phyloP scores from a whole-genome alignment of 92 coral and sea anemone species.

The Umimayanthus chanpuru region DNA sequence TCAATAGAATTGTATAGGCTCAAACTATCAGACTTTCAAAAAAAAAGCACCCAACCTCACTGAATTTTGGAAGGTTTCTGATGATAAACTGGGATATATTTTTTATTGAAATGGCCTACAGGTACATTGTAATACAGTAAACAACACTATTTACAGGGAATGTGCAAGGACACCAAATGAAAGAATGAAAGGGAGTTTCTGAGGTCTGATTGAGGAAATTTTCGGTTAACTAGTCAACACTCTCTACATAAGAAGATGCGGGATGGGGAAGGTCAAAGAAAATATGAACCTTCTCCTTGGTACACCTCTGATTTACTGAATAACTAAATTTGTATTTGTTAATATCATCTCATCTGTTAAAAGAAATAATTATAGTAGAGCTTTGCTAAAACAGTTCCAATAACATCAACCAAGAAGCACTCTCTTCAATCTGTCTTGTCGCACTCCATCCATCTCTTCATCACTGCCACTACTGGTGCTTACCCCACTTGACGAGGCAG shows the following conservation, averaged over 20 bases:
- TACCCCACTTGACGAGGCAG: conserved; percentile 61
- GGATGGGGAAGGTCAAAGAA: background rate
- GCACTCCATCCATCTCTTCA: conserved; percentile 67
- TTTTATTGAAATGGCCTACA: too few species aligned
- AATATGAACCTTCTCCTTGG: background rate
- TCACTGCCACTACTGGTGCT: conserved; percentile 74
- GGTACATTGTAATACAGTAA: too few species aligned
- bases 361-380: background rate
- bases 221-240: too few species aligned
- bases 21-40: too few species aligned
- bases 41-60: too few species aligned
- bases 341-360: background rate
- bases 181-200: background rate
- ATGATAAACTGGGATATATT: too few species aligned
- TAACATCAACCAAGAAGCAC: conserved; percentile 71
- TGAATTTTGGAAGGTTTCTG: too few species aligned
- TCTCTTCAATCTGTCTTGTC: conserved; percentile 64
- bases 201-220: background rate
- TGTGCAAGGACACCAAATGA: too few species aligned
- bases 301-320: background rate
- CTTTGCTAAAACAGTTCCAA: background rate
- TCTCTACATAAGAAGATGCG: background rate
- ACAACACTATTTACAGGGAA: too few species aligned
- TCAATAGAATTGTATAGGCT: too few species aligned
- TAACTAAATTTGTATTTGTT: too few species aligned